Evolutionary conservation across 2,888 invertebrate genomes (phyloP).

Genomic region (Polymixis flavicincta): DNA sequence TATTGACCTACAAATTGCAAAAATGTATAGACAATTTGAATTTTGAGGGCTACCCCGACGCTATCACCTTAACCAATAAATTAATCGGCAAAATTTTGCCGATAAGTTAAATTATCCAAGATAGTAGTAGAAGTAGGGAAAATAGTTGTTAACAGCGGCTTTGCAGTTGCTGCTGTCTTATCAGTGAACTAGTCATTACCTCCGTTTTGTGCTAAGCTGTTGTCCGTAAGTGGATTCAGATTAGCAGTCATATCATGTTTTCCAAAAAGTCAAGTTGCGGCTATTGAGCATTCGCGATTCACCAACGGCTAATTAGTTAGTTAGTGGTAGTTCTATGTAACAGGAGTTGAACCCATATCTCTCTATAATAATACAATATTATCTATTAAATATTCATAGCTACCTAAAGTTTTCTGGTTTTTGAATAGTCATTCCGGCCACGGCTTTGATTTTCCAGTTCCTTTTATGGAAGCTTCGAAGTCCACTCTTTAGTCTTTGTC

Average conservation of each 20-base stretch:
- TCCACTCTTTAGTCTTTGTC: constrained; percentile 89
- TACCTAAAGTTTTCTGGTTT: constrained; percentile 85
- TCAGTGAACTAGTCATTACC: neutral
- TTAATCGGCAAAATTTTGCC: neutral
- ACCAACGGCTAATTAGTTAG: neutral
- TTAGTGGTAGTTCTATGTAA: too few species aligned
- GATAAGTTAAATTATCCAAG: neutral
- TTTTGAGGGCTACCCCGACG: too few species aligned
- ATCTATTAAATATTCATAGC: neutral
- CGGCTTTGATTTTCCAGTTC: constrained; percentile 88
- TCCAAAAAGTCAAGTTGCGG: neutral
- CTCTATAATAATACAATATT: neutral
- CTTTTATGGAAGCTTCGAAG: constrained; percentile 91
- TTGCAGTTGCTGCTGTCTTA: neutral
- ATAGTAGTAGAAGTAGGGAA: too few species aligned
- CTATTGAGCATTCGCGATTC: neutral
- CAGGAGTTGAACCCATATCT: neutral
- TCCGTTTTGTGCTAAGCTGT: neutral
- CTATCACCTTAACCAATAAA: neutral
- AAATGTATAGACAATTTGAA: too few species aligned
- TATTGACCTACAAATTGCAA: too few species aligned
- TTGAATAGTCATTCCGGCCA: constrained; percentile 83
- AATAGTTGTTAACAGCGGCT: neutral
- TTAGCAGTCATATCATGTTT: neutral
- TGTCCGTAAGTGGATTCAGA: neutral